Evolutionary conservation across 2,888 invertebrate genomes (phyloP), one percentile per base, ranked within the genome.

Genomic region (Epirrhoe tristata): DNA sequence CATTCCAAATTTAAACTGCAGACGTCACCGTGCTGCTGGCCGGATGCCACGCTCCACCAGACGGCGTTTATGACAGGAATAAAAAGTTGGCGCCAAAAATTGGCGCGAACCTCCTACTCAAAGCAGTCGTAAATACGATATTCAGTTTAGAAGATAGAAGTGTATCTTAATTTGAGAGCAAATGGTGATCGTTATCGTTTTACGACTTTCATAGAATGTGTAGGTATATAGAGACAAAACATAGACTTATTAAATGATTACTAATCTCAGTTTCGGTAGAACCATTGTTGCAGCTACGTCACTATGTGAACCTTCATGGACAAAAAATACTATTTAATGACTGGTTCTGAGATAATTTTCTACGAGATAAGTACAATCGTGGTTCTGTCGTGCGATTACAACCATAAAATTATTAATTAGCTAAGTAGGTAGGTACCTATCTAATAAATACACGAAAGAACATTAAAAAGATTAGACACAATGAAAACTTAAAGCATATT

Each of bases 41-140:
- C 10, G 58, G 43, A 62, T 66, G 69, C 70, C 73, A 68, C 46
- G 32, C 39, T 58, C 54, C 50, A 50, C 69, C 70, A 73, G 73
- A 73, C 73, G 55, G 69, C 70, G 73, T 73, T 73, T 71, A 71
- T 67, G 67, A 67, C 70, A 63, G 66, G 64, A 66, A 50, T 67
- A 69, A 70, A 71, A 64, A 66, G 63, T 58, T 63, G 71, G 67
- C 73, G 69, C 73, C 67, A 48, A 67, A 69, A 65, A 60, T 73
- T 66, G 71, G 69, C 71, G 71, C 58, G 68, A 58, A 69, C 62
- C 54, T 63, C 36, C 58, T 61, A 60, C 60, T 48, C 50, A 58
- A 52, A 58, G 57, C 46, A 12, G 17, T 67, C 67, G 39, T 66
- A 67, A 68, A 69, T 14, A 52, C 57, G 57, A 52, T 39, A 17